A percentile compares a stretch with the other conserved stretches of the same genome.
Conservation (phyloP, 2,888 invertebrate genomes). For the Fragum whitleyi region DNA sequence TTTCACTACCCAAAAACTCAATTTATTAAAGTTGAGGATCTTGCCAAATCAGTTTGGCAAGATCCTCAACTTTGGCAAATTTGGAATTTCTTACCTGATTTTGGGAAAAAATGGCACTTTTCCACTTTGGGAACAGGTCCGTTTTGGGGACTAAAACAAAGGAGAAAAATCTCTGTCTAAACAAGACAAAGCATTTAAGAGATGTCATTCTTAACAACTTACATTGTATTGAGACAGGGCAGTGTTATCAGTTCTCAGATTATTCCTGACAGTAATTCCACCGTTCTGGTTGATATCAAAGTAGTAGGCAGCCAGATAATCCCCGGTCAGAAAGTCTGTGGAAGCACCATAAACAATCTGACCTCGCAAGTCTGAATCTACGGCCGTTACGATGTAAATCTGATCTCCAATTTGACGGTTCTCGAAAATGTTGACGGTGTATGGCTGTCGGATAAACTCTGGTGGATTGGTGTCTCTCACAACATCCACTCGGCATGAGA, state of each 20-base stretch:
- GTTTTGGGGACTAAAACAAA: too few relatives aligned
- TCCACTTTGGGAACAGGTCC: too few relatives aligned
- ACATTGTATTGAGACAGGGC: conserved; percentile 42
- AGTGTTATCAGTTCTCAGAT: conserved; percentile 67
- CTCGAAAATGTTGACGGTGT: conserved; percentile 60
- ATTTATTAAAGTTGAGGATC: too few relatives aligned
- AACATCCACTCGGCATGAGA: conserved; percentile 66
- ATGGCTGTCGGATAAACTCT: conserved; percentile 68
- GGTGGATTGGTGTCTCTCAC: conserved; percentile 65
- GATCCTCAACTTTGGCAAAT: too few relatives aligned
- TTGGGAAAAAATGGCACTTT: too few relatives aligned
- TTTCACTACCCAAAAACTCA: too few relatives aligned
- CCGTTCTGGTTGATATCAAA: conserved; percentile 73
- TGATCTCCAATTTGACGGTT: conserved; percentile 55
- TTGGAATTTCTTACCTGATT: too few relatives aligned
- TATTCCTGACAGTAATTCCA: conserved; percentile 72
- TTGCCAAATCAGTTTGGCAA: too few relatives aligned
- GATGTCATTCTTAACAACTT: too few relatives aligned
- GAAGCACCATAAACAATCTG: conserved; percentile 64
- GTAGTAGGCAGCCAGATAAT: conserved; percentile 78
- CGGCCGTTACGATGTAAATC: conserved; percentile 71
- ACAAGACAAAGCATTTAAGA: too few relatives aligned
- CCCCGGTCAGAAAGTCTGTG: conserved; percentile 73
- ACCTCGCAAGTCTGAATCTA: conserved; percentile 71
- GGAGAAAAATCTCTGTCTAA: too few relatives aligned